Percentiles rank a stretch among this genome's conserved stretches.
These are phyloP conservation scores for Parus major DNA, from an alignment of 2,113 vertebrate species.

Conservation along the genomic window DNA sequence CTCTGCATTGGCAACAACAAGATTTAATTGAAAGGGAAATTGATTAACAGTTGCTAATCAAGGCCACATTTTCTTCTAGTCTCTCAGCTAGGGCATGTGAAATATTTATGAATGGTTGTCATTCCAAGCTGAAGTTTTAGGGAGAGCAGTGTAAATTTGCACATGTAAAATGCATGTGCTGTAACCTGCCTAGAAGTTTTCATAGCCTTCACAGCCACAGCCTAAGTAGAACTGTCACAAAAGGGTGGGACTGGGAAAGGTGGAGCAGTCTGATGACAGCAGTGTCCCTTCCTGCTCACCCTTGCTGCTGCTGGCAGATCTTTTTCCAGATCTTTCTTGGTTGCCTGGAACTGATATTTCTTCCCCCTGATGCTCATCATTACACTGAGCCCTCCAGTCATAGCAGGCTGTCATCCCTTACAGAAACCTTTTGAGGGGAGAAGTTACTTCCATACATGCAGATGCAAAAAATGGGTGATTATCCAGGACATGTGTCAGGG, in stretches of 20 bases:
- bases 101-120: neutral
- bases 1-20: neutral
- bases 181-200: neutral
- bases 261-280: neutral
- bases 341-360: neutral
- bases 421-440: neutral
- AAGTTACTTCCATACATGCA: neutral
- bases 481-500: neutral
- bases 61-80: constrained; percentile 24
- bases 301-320: neutral
- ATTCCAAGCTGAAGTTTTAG: neutral
- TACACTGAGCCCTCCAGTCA: neutral
- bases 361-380: neutral
- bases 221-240: neutral
- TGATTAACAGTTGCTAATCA: constrained; percentile 34
- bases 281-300: neutral
- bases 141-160: neutral
- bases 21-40: constrained; percentile 25
- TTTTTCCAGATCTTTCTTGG: neutral
- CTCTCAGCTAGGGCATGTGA: neutral
- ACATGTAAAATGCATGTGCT: neutral
- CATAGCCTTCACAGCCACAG: neutral
- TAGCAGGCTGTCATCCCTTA: neutral
- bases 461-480: neutral
- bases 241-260: neutral